Evolutionary conservation across 2,797 vertebrate genomes (phyloP), one percentile per base, ranked within the genome.

Genomic region (Eupleurogrammus muticus): DNA sequence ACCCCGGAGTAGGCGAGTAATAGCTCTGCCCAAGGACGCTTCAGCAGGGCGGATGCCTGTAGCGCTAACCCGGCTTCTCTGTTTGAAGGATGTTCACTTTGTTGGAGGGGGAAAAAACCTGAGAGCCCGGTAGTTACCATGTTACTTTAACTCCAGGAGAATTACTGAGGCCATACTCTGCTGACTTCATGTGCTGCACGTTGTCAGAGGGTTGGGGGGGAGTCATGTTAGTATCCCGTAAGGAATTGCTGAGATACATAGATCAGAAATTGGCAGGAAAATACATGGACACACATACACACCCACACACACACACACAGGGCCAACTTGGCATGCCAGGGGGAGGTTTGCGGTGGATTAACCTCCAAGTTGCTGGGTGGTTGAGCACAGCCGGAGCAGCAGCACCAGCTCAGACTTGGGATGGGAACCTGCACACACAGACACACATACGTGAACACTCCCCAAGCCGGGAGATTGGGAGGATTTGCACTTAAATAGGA

Each of bases 281-380:
- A 52, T 23, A 52, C 49, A 73, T 17, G 54, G n/a, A 63, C 13
- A 46, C n/a, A 42, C 46, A 66, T 34, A 63, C 48, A 60, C 20
- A 10, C 48, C 56, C 20, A 10, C 36, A 67, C 56, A 74, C 36
- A 61, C 47, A 64, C 62, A 67, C 53, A 70, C 57, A 48, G 16
- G 40, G 48, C 66, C 76, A 62, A 70, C 61, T 21, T 57, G 56
- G 54, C 65, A 78, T 82, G 82, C 71, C 74, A 86, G 69, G 17
- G n/a, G 65, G 77, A 83, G 79, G 84, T 87, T 88, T 87, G 78
- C 4, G 66, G 81, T 84, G 85, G 86, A 90, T 92, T 90, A 90
- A 83, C 87, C 80, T 82, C 65, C 23, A 67, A 77, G 75, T 83
- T 83, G 75, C 79, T 47, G 83, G 83, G 71, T 85, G 81, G 84